Evolutionary conservation across 2,113 vertebrate species (phyloP).

Genomic region (Chroicocephalus ridibundus): DNA sequence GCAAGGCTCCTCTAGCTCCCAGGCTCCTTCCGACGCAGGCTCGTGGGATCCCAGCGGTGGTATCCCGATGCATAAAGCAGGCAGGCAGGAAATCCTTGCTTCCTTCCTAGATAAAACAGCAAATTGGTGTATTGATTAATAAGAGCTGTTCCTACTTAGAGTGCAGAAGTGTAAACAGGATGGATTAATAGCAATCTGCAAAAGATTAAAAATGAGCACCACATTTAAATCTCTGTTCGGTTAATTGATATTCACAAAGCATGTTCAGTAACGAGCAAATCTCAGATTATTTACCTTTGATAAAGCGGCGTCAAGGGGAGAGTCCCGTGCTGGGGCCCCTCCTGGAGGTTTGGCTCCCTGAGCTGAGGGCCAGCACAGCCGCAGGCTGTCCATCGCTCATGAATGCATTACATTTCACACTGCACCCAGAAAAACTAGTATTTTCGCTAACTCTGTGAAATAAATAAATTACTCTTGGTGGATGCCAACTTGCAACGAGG

Average conservation of each 20-base stretch:
- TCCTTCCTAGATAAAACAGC: background rate
- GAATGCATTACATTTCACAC: background rate
- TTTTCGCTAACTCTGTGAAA: background rate
- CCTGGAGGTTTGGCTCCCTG: background rate
- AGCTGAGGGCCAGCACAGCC: background rate
- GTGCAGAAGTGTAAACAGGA: background rate
- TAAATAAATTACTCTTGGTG: background rate
- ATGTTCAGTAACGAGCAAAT: background rate
- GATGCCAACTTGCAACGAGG: background rate
- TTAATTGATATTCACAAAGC: background rate
- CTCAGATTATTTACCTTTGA: background rate
- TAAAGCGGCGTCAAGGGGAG: background rate
- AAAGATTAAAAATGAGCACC: background rate
- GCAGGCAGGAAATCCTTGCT: background rate
- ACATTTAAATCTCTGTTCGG: background rate
- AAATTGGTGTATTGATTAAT: background rate
- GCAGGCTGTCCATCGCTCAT: background rate
- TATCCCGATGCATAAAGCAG: background rate
- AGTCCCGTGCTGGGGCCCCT: background rate
- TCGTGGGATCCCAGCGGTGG: background rate
- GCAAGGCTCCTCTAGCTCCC: background rate
- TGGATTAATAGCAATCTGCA: background rate
- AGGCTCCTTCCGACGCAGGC: background rate
- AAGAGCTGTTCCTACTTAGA: background rate
- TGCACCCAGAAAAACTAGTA: background rate